Evolutionary conservation across 2,888 invertebrate genomes (phyloP), one percentile per base, ranked within the genome.

Genomic region (Hemistola chrysoprasaria): DNA sequence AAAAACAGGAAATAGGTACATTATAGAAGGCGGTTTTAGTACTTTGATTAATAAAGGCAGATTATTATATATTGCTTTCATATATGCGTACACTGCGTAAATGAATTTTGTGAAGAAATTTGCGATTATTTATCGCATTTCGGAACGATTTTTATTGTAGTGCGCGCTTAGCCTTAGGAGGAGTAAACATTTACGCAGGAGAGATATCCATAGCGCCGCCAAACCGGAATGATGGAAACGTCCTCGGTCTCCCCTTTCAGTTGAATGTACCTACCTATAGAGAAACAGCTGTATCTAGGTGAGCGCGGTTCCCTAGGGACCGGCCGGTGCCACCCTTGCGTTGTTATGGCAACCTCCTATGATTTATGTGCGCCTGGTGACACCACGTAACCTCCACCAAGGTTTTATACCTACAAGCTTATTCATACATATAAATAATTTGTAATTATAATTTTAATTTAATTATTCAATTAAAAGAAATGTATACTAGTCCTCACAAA

Each of bases 311-410:
- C 56, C 59, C 59, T 42, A 53, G 58, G 63, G 62, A 56, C 61
- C 59, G 62, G 62, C 60, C 59, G 64, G 65, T 71, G 59, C 68
- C 61, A 62, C 71, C 78, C 78, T 65, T 51, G 59, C 64, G 76
- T 78, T 75, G 75, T 76, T 74, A 74, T 76, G 73, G 71, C 67
- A 70, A 82, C 82, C 59, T 32, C 65, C 59, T 56, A 63, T 77
- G 78, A 78, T 79, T 82, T 77, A 78, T 84, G 71, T 59, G 58
- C 52, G 65, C 74, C 71, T 74, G 60, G 78, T 79, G 71, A 73
- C 71, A 72, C 22, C 25, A 11, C 22, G 36, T 32, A 38, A 44
- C 39, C 30, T 35, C 34, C 11, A 32, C 39, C 30, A 47, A 51
- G 34, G 55, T 53, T 49, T 42, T 40, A 41, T n/a, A n/a, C n/a